phyloP scores from a whole-genome alignment of 2,113 vertebrate species.

The Grantiella picta region DNA sequence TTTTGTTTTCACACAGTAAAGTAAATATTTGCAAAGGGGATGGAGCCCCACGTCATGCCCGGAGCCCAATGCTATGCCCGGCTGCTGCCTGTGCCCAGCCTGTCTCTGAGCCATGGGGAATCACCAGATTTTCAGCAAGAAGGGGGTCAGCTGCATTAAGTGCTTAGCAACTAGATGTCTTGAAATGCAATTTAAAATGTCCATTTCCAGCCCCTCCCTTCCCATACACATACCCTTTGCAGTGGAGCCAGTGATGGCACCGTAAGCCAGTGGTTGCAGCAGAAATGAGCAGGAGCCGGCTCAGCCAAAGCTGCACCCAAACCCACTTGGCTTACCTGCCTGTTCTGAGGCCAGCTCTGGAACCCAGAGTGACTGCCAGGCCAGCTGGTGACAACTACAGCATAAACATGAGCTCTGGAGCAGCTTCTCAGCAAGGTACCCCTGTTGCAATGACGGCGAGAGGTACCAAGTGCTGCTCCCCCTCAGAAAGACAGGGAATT shows the following conservation, averaged over 20 bases:
- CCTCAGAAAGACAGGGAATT: neutral
- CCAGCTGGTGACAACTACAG: neutral
- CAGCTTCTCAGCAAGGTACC: neutral
- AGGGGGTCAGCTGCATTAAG: neutral
- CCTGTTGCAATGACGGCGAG: accelerated
- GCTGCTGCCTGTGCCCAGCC: neutral
- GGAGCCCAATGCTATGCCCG: accelerated
- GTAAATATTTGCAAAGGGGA: neutral
- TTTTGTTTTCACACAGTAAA: neutral
- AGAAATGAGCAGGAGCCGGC: neutral
- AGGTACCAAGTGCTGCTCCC: neutral
- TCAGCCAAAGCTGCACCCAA: neutral
- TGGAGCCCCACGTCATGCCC: accelerated
- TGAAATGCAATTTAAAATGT: neutral
- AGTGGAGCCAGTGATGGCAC: accelerated
- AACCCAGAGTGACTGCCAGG: accelerated
- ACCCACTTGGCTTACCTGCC: neutral
- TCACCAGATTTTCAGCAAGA: neutral
- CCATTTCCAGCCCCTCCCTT: neutral
- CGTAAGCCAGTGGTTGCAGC: neutral
- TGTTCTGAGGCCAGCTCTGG: neutral
- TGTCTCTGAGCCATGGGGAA: neutral
- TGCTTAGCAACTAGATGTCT: neutral
- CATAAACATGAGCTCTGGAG: accelerated
- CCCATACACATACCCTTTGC: accelerated